These are phyloP conservation scores for Petrolisthes manimaculis DNA, from an alignment of 2,888 invertebrate species.

Conservation along the genomic window DNA sequence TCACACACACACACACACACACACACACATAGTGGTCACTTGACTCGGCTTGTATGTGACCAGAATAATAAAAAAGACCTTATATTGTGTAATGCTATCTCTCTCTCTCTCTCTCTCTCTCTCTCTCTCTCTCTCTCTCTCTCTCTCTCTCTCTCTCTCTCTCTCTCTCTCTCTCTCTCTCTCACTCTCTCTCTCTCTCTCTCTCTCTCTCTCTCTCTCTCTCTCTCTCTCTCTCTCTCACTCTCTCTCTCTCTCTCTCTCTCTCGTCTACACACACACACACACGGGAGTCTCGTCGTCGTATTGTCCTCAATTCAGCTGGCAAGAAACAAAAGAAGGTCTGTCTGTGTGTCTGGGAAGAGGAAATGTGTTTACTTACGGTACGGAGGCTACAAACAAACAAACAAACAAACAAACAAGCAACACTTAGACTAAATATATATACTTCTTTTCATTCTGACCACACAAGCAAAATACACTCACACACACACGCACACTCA, in stretches of 20 bases:
- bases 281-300: background rate
- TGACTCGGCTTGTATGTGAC: background rate
- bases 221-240: background rate
- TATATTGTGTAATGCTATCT: background rate
- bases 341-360: no score
- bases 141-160: background rate
- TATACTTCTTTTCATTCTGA: no score
- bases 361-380: no score
- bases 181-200: background rate
- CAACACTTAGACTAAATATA: no score
- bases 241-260: background rate
- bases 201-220: background rate
- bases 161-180: background rate
- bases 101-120: background rate
- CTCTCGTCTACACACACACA: background rate
- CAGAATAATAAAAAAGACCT: background rate
- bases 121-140: background rate
- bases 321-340: no score
- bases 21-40: background rate
- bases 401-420: no score
- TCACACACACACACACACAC: background rate
- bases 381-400: no score
- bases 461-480: no score
- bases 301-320: background rate
- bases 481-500: background rate